A percentile compares a stretch with the other conserved stretches of the same genome.
Conservation (phyloP, 2,797 vertebrate species). For the Sebastes glaucus region DNA sequence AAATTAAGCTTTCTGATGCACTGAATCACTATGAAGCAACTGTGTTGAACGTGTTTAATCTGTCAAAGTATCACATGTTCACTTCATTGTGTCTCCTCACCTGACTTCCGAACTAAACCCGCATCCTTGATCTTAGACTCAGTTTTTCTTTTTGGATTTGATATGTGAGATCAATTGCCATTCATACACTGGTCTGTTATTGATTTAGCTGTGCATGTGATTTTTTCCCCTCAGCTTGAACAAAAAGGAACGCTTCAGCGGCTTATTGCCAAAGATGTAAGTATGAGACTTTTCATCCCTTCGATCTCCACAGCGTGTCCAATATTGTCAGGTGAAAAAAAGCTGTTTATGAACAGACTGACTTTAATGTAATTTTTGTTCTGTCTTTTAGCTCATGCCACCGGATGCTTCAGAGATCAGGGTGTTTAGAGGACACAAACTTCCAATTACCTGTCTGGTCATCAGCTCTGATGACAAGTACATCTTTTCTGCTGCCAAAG, state of each 20-base stretch:
- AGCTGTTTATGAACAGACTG: neutral
- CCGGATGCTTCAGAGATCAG: conserved; percentile 86
- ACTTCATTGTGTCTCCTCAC: neutral
- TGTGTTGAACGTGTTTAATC: neutral
- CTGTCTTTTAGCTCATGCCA: conserved; percentile 82
- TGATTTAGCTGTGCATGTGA: neutral
- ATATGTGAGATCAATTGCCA: neutral
- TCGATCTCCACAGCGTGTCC: neutral
- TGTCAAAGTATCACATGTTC: neutral
- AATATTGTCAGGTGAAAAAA: accelerated
- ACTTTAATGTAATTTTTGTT: neutral
- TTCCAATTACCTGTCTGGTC: conserved; percentile 92
- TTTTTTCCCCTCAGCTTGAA: conserved; percentile 84
- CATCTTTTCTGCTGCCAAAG: conserved; percentile 94
- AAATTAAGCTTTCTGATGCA: neutral
- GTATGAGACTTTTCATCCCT: conserved; percentile 37
- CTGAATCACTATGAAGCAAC: neutral
- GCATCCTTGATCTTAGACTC: neutral
- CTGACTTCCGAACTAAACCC: neutral
- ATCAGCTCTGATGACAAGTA: conserved; percentile 90
- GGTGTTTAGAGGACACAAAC: conserved; percentile 91
- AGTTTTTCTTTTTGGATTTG: neutral
- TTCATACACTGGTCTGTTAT: neutral
- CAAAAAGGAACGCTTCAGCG: conserved; percentile 93
- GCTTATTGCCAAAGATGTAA: conserved; percentile 90